Conservation (phyloP, 2,113 vertebrate genomes). For the Microtus oregoni region DNA sequence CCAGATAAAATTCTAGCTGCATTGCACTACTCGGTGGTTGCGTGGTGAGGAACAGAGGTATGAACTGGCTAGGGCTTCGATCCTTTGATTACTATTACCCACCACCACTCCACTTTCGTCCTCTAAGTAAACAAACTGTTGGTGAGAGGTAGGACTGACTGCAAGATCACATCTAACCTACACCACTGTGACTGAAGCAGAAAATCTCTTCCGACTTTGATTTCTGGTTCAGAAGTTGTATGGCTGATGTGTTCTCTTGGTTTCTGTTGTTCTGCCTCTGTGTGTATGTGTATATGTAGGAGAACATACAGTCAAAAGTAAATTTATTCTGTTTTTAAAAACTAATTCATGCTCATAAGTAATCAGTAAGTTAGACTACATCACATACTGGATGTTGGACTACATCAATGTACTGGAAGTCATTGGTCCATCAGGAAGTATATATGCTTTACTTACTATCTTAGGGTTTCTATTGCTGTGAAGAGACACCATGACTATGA, state of each 20-base stretch:
- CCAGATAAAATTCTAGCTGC: not conserved
- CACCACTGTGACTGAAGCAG: not conserved
- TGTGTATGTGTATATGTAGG: fast-evolving
- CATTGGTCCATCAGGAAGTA: not conserved
- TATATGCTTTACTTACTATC: not conserved
- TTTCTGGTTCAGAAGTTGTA: not conserved
- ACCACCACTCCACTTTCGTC: not conserved
- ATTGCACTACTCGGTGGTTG: not conserved
- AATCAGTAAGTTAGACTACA: not conserved
- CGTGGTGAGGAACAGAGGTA: not conserved
- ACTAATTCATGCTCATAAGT: not conserved
- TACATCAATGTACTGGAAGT: not conserved
- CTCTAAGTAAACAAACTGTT: not conserved
- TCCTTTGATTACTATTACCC: not conserved
- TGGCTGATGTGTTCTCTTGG: fast-evolving
- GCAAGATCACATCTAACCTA: not conserved
- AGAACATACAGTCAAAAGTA: constrained; percentile 7
- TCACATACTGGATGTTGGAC: no score
- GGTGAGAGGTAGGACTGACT: not conserved
- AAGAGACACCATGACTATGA: not conserved
- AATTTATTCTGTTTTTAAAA: not conserved
- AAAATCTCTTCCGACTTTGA: not conserved
- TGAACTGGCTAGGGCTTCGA: not conserved
- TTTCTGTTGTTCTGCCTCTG: not conserved
- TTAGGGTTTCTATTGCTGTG: not conserved